These are phyloP conservation scores for Bufotes viridis DNA, from an alignment of 2,797 vertebrate species.

Conservation along the genomic window DNA sequence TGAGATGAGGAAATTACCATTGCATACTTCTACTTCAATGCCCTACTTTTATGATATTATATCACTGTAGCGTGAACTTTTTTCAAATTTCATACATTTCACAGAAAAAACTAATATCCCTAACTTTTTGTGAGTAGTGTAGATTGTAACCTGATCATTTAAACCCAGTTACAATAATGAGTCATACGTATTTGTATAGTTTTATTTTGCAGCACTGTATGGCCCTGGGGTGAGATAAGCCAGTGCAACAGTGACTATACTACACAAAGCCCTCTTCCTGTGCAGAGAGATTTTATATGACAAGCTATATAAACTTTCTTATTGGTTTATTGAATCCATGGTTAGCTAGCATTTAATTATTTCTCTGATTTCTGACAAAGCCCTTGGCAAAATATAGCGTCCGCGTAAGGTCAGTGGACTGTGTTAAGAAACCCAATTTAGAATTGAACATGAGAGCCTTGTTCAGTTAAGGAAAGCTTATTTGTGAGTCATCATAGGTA, in stretches of 20 bases:
- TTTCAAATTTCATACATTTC: too few species aligned
- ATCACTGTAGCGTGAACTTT: too few species aligned
- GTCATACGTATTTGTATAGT: constrained; percentile 6
- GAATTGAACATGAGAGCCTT: background rate
- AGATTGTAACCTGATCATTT: background rate
- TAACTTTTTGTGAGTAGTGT: too few species aligned
- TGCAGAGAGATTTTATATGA: constrained; percentile 60
- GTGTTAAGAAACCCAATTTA: constrained; percentile 64
- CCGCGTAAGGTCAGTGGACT: constrained; percentile 65
- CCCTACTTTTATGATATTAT: too few species aligned
- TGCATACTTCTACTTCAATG: too few species aligned
- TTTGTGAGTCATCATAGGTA: constrained; percentile 30
- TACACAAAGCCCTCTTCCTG: constrained; percentile 60
- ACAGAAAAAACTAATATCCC: too few species aligned
- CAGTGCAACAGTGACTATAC: constrained; percentile 57
- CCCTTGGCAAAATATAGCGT: constrained; percentile 64
- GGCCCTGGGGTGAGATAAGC: constrained; percentile 58
- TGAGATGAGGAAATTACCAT: too few species aligned
- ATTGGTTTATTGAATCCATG: constrained; percentile 68
- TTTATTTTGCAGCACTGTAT: constrained; percentile 35
- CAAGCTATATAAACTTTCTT: constrained; percentile 64
- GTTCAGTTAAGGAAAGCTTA: constrained; percentile 32
- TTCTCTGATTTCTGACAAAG: constrained; percentile 65
- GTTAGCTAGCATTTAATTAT: constrained; percentile 64
- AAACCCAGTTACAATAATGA: background rate